A percentile compares a stretch with the other conserved stretches of the same genome.
These are phyloP conservation scores for Megalurothrips usitatus DNA, from an alignment of 2,888 invertebrate species.

Conservation along the genomic window DNA sequence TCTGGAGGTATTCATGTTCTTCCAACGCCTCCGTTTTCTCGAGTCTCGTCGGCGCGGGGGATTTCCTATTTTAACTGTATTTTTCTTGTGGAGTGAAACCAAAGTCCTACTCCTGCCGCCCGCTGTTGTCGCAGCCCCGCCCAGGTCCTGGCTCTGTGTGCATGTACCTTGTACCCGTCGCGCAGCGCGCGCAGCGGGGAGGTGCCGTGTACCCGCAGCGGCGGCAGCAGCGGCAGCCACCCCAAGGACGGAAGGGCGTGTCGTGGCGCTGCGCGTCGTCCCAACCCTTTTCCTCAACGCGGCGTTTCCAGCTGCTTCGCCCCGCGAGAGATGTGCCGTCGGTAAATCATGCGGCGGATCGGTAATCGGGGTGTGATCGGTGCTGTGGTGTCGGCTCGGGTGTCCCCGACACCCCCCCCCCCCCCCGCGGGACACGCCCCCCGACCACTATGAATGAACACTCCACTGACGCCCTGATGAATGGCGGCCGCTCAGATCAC, in stretches of 20 bases:
- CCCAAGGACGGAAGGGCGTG: slow-evolving; percentile 21
- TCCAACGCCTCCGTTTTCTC: no score
- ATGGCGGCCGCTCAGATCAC: not conserved
- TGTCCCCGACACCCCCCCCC: not conserved
- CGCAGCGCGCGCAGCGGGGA: not conserved
- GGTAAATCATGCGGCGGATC: not conserved
- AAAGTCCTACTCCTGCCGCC: not conserved
- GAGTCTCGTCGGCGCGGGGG: no score
- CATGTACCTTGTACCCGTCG: not conserved
- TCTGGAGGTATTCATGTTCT: no score
- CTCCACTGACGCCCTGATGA: slow-evolving; percentile 7
- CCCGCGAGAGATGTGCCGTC: no score
- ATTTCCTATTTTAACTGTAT: no score
- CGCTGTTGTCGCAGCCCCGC: not conserved
- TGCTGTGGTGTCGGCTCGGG: not conserved
- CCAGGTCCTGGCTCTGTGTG: not conserved
- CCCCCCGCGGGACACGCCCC: slow-evolving; percentile 8
- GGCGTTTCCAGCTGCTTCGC: not conserved
- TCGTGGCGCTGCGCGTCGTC: not conserved
- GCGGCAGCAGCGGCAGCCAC: no score
- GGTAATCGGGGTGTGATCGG: not conserved
- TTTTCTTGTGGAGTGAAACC: no score
- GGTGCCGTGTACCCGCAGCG: not conserved
- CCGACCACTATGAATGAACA: slow-evolving; percentile 1
- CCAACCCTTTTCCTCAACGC: not conserved